phyloP scores from a whole-genome alignment of 1,140 invertebrate genomes.

The Holcopasites calliopsidis region DNA sequence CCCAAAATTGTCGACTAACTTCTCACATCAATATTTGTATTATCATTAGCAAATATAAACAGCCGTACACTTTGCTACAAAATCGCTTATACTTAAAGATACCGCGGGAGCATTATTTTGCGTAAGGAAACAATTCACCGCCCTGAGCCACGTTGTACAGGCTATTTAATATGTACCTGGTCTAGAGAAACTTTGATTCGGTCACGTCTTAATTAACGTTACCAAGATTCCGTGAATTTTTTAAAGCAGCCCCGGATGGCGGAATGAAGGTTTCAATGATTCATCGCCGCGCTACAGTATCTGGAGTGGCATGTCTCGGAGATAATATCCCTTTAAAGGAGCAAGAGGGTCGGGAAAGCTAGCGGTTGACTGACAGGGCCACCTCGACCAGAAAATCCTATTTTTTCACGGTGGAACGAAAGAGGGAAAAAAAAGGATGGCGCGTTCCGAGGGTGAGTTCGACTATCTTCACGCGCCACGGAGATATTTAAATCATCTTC shows the following conservation, averaged over 20 bases:
- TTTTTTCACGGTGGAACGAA: constrained; percentile 39
- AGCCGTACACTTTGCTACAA: too few relatives aligned
- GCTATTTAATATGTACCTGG: too few relatives aligned
- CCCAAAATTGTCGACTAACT: too few relatives aligned
- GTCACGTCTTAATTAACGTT: constrained; percentile 58
- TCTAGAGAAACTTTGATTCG: constrained; percentile 14
- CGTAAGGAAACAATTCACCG: too few relatives aligned
- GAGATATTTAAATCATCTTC: constrained; percentile 63
- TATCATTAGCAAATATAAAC: too few relatives aligned
- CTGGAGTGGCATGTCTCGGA: constrained; percentile 37
- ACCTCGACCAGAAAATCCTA: constrained; percentile 45
- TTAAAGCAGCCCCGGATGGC: constrained; percentile 14
- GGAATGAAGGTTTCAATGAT: constrained; percentile 61
- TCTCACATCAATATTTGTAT: too few relatives aligned
- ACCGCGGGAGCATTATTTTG: too few relatives aligned
- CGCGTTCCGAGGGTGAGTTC: constrained; percentile 8
- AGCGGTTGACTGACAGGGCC: constrained; percentile 43
- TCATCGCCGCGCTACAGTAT: constrained; percentile 58
- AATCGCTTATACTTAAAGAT: too few relatives aligned
- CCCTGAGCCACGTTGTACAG: too few relatives aligned
- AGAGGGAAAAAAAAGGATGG: constrained; percentile 37
- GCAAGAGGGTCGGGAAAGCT: constrained; percentile 26
- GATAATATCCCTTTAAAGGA: constrained; percentile 62
- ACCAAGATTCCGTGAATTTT: constrained; percentile 28
- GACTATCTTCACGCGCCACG: background rate